phyloP scores from a whole-genome alignment of 2,888 invertebrate species.

The Hemithea aestivaria region DNA sequence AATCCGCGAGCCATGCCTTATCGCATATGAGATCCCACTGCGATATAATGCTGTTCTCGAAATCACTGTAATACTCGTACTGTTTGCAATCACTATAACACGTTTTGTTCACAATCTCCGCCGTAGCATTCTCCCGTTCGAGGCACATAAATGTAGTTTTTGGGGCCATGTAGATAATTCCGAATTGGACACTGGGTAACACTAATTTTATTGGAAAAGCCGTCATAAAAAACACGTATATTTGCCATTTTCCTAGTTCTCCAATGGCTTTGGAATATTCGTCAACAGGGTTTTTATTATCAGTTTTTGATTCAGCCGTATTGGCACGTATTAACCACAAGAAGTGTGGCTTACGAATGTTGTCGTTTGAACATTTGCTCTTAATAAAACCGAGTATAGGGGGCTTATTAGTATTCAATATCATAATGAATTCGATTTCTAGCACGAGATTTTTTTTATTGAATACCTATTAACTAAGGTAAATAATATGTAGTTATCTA shows the following conservation, averaged over 20 bases:
- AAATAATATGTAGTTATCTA: too few species aligned
- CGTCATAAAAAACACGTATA: constrained; percentile 75
- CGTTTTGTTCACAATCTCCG: constrained; percentile 43
- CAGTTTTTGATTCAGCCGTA: constrained; percentile 7
- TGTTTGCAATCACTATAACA: constrained; percentile 73
- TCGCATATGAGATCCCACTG: constrained; percentile 85
- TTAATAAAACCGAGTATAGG: not conserved
- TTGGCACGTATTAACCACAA: not conserved
- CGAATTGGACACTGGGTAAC: constrained; percentile 84
- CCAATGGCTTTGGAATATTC: constrained; percentile 39
- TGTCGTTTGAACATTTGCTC: not conserved
- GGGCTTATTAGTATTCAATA: not conserved
- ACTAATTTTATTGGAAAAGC: constrained; percentile 82
- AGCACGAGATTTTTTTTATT: not conserved
- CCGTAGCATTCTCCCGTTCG: constrained; percentile 36
- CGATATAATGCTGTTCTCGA: constrained; percentile 82
- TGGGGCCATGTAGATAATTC: constrained; percentile 84
- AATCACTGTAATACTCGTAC: constrained; percentile 78
- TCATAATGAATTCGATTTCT: too few species aligned
- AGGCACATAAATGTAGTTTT: constrained; percentile 73
- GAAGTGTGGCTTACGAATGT: too few species aligned
- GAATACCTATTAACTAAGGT: too few species aligned
- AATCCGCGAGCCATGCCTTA: constrained; percentile 77
- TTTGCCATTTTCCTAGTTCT: constrained; percentile 81
- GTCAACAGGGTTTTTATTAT: constrained; percentile 25